Percentiles rank a stretch among this genome's conserved stretches.
Conservation (phyloP, 1,140 invertebrate genomes). For the Meteorus sp. region DNA sequence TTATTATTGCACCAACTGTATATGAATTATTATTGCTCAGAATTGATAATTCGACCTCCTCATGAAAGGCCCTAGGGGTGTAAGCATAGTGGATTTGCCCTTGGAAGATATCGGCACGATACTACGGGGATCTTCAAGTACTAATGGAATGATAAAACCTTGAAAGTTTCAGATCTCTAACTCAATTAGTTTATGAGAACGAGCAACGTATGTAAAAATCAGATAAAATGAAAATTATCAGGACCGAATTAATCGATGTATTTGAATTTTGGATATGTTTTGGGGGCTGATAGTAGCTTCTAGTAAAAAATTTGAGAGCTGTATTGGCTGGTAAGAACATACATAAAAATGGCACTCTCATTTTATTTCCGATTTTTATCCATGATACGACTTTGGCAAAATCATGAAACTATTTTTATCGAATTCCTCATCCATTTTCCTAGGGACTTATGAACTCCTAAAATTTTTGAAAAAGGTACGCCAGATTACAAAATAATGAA, state of each 20-base stretch:
- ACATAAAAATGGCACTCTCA: neutral
- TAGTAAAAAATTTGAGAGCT: neutral
- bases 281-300: constrained; percentile 2
- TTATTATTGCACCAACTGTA: too few species aligned
- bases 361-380: neutral
- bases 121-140: neutral
- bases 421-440: too few species aligned
- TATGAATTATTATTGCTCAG: too few species aligned
- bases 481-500: too few species aligned
- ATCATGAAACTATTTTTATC: too few species aligned
- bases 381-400: too few species aligned
- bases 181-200: neutral
- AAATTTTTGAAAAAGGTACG: too few species aligned
- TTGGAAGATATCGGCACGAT: neutral
- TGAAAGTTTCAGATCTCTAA: constrained; percentile 5
- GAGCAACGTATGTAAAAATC: neutral
- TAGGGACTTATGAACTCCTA: too few species aligned
- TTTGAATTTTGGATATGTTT: too few species aligned
- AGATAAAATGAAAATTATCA: neutral
- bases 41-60: too few species aligned
- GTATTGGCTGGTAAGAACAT: too few species aligned
- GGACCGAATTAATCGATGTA: too few species aligned
- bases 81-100: constrained; percentile 1
- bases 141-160: neutral
- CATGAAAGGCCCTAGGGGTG: neutral